Conservation (phyloP, 2,797 vertebrate species). For the Alosa sapidissima region DNA sequence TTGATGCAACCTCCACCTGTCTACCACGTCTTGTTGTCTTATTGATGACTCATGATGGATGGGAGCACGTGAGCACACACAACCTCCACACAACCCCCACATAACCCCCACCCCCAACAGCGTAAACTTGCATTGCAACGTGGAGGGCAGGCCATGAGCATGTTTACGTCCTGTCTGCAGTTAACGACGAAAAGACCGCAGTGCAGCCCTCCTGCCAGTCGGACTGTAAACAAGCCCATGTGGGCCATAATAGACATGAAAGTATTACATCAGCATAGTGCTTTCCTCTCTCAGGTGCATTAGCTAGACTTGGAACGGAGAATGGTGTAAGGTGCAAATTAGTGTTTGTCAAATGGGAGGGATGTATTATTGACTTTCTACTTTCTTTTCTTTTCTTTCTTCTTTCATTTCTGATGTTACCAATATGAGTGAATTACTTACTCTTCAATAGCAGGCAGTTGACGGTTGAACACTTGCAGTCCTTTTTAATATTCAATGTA, state of each 20-base stretch:
- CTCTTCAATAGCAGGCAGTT: background rate
- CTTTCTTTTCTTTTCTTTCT: background rate
- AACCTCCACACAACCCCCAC: background rate
- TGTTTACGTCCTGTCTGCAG: slow-evolving; percentile 1
- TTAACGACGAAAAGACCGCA: background rate
- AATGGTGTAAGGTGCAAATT: background rate
- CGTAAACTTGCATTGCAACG: background rate
- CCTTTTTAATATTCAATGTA: background rate
- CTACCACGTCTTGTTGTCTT: background rate
- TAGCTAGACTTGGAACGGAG: background rate
- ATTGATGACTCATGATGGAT: slow-evolving; percentile 11
- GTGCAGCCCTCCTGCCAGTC: background rate
- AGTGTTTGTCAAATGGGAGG: background rate
- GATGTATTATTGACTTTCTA: background rate
- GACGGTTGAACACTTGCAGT: background rate
- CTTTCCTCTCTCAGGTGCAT: background rate
- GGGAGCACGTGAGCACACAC: background rate
- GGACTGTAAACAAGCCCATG: background rate
- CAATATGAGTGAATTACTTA: background rate
- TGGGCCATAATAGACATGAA: background rate
- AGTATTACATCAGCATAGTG: background rate
- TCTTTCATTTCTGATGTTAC: background rate
- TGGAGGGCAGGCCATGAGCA: background rate
- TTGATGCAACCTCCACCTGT: slow-evolving; percentile 52
- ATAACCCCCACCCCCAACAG: background rate